phyloP scores from a whole-genome alignment of 2,888 invertebrate genomes.

The Atrina japonica region DNA sequence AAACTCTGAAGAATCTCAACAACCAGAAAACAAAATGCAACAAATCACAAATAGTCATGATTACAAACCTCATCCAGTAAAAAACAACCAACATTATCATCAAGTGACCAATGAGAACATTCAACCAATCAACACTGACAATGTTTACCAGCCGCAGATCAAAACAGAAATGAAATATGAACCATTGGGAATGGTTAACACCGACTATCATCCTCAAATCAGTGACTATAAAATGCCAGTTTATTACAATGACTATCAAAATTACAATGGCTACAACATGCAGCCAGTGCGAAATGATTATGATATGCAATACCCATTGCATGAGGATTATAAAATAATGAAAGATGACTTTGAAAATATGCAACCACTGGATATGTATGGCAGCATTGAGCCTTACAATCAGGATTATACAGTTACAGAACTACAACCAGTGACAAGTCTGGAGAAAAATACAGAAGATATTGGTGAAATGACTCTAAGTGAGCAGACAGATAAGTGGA shows the following conservation, averaged over 20 bases:
- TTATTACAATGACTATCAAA: slow-evolving; percentile 23
- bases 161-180: slow-evolving; percentile 29
- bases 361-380: slow-evolving; percentile 22
- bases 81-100: neutral
- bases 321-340: slow-evolving; percentile 9
- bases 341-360: slow-evolving; percentile 9
- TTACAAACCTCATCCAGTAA: neutral
- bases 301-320: slow-evolving; percentile 21
- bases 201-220: slow-evolving; percentile 8
- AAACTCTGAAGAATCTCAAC: slow-evolving; percentile 16
- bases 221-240: slow-evolving; percentile 28
- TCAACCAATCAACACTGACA: neutral
- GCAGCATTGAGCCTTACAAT: slow-evolving; percentile 15
- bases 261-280: slow-evolving; percentile 21
- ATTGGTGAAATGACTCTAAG: slow-evolving; percentile 43
- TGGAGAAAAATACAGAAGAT: slow-evolving; percentile 11
- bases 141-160: slow-evolving; percentile 20
- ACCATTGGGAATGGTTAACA: slow-evolving; percentile 5
- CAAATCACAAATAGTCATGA: slow-evolving; percentile 10
- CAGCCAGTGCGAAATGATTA: slow-evolving; percentile 12
- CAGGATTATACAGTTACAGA: slow-evolving; percentile 23
- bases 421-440: slow-evolving; percentile 14
- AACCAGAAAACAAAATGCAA: slow-evolving; percentile 21
- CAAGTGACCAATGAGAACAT: neutral
- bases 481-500: slow-evolving; percentile 72